A percentile compares a stretch with the other conserved stretches of the same genome.
These are phyloP conservation scores for Chlamydotis undulata DNA, from an alignment of 2,113 vertebrate species.

Conservation along the genomic window DNA sequence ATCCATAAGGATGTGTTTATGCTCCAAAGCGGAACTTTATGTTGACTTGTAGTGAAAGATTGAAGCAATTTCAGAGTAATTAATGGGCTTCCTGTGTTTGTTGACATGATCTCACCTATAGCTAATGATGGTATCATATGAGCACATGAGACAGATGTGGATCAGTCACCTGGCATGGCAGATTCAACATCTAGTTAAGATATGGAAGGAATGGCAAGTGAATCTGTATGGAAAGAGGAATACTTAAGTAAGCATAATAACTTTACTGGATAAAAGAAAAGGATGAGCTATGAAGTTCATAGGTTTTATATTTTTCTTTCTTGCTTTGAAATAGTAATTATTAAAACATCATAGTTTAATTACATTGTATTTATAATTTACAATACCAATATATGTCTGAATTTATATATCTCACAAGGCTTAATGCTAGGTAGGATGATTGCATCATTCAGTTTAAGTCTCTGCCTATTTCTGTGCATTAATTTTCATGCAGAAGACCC, in stretches of 20 bases:
- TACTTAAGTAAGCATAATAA: not conserved
- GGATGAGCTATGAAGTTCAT: not conserved
- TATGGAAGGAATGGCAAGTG: not conserved
- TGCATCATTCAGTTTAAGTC: not conserved
- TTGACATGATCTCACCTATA: not conserved
- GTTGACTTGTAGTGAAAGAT: not conserved
- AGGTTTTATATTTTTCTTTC: not conserved
- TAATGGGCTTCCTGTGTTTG: constrained; percentile 54
- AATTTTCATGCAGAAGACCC: not conserved
- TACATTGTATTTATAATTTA: not conserved
- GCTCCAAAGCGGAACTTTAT: constrained; percentile 9
- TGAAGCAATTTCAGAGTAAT: constrained; percentile 58
- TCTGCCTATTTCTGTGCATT: not conserved
- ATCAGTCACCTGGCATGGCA: not conserved
- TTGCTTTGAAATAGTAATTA: not conserved
- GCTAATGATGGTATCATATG: constrained; percentile 16
- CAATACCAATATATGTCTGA: not conserved
- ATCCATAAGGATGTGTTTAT: constrained; percentile 33
- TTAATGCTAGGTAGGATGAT: not conserved
- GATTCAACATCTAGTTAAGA: not conserved
- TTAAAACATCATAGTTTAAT: not conserved
- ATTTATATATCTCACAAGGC: not conserved
- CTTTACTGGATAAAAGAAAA: not conserved
- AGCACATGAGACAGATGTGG: not conserved
- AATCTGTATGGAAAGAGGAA: not conserved